Evolutionary conservation across 2,888 invertebrate genomes (phyloP).

Genomic region (Scaeva pyrastri): DNA sequence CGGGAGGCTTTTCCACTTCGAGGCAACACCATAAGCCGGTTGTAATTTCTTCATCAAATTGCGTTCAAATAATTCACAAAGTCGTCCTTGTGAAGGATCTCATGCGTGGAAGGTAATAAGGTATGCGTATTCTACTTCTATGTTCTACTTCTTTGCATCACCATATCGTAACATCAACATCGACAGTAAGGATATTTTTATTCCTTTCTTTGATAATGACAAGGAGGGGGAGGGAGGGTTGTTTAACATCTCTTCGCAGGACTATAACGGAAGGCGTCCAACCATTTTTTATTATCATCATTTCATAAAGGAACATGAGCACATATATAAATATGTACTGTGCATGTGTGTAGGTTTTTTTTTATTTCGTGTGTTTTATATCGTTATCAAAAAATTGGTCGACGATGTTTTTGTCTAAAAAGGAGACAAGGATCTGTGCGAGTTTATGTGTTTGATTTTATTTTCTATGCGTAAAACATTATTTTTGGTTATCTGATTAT

Average conservation of each 20-base stretch:
- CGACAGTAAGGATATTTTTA: conserved; percentile 34
- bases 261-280: conserved; percentile 33
- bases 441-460: conserved; percentile 48
- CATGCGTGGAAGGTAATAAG: conserved; percentile 27
- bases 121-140: conserved; percentile 6
- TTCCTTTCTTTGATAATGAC: not conserved
- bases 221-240: not conserved
- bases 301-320: conserved; percentile 26
- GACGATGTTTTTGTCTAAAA: conserved; percentile 23
- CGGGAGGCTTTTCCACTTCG: conserved; percentile 12
- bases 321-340: not conserved
- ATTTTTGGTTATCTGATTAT: conserved; percentile 62
- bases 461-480: conserved; percentile 55
- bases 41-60: conserved; percentile 56
- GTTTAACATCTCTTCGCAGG: conserved; percentile 23
- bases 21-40: conserved; percentile 51
- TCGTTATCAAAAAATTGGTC: not conserved
- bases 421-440: conserved; percentile 38
- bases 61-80: conserved; percentile 45
- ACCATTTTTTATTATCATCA: conserved; percentile 52
- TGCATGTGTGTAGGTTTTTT: no score
- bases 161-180: not conserved
- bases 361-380: conserved; percentile 40
- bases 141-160: no score
- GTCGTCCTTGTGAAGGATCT: conserved; percentile 36